Evolutionary conservation across 2,888 invertebrate genomes (phyloP).

Genomic region (Euproctis similis): DNA sequence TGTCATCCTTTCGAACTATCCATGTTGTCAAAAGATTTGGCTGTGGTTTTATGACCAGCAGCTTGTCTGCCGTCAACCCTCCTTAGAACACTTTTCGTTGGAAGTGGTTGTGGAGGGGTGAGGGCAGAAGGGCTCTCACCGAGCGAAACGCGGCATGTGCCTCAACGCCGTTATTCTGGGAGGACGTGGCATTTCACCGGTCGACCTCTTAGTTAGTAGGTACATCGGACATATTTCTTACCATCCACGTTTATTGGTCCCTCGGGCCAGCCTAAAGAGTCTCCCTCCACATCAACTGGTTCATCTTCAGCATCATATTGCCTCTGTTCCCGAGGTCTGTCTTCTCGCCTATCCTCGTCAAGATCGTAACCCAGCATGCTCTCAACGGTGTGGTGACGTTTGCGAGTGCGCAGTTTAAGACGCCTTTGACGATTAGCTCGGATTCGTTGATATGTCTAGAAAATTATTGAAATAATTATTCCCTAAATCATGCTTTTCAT

Average conservation of each 20-base stretch:
- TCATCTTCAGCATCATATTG: conserved; percentile 67
- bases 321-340: conserved; percentile 52
- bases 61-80: no score
- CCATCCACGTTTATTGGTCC: conserved; percentile 59
- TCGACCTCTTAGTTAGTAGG: not conserved
- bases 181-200: not conserved
- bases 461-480: no score
- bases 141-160: no score
- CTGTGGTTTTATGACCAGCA: no score
- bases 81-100: no score
- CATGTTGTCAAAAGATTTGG: no score
- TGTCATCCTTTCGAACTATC: no score
- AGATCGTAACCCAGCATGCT: conserved; percentile 71
- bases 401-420: conserved; percentile 66
- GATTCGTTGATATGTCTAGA: conserved; percentile 67
- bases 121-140: no score
- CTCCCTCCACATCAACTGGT: conserved; percentile 70
- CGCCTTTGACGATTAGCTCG: conserved; percentile 70
- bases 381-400: conserved; percentile 73
- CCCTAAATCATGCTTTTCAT: no score
- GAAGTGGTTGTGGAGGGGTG: no score
- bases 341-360: conserved; percentile 63
- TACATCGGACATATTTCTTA: conserved; percentile 17
- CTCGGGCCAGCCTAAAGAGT: conserved; percentile 70
- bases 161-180: no score